Conservation (phyloP, 1,140 invertebrate species). For the Teleopsis dalmanni region DNA sequence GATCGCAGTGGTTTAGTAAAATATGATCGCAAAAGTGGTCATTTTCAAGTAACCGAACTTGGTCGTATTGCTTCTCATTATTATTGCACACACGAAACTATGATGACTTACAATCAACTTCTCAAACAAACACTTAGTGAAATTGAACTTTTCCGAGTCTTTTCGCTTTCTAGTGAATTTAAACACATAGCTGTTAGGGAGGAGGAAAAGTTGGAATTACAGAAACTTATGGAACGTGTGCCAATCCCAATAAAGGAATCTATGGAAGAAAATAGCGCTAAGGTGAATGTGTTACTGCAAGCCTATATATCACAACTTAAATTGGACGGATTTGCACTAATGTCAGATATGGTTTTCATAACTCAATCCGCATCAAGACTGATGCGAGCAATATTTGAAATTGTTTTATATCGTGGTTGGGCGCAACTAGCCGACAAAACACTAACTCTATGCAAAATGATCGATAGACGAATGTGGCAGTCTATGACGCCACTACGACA, state of each 20-base stretch:
- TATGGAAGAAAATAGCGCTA: slow-evolving; percentile 96
- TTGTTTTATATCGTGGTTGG: slow-evolving; percentile 85
- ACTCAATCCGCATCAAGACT: slow-evolving; percentile 94
- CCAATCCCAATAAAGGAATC: slow-evolving; percentile 99
- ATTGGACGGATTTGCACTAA: slow-evolving; percentile 94
- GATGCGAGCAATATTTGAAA: slow-evolving; percentile 96
- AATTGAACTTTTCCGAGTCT: slow-evolving; percentile 98
- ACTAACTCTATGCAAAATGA: slow-evolving; percentile 96
- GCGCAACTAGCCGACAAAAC: slow-evolving; percentile 95
- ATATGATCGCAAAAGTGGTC: slow-evolving; percentile 92
- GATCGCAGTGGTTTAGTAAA: slow-evolving; percentile 90
- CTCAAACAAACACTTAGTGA: slow-evolving; percentile 94
- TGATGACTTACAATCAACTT: slow-evolving; percentile 93
- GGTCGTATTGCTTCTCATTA: slow-evolving; percentile 97
- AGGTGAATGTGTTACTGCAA: slow-evolving; percentile 88
- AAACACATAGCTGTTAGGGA: slow-evolving; percentile 89
- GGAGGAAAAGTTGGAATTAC: slow-evolving; percentile 95
- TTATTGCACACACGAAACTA: slow-evolving; percentile 96
- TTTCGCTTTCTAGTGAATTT: slow-evolving; percentile 94
- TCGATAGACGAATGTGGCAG: slow-evolving; percentile 98
- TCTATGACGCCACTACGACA: slow-evolving; percentile 97
- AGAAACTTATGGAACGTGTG: slow-evolving; percentile 94
- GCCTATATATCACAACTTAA: slow-evolving; percentile 98
- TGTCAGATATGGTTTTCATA: slow-evolving; percentile 99
- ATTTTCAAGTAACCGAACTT: slow-evolving; percentile 87